Evolutionary conservation across 1,140 invertebrate genomes (phyloP), one percentile per base, ranked within the genome.

Genomic region (Alviniconcha marisindica): DNA sequence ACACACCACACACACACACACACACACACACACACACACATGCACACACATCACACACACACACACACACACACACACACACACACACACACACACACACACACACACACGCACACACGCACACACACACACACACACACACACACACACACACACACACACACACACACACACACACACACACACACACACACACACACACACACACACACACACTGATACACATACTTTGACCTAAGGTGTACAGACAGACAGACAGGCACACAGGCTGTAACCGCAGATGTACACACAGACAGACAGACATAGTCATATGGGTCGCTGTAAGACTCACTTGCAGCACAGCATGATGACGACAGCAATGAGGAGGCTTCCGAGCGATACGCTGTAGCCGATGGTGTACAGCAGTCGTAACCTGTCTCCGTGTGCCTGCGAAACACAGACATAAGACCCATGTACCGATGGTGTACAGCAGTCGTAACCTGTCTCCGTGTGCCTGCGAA

Each of bases 391-490:
- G 21, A 84, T 91, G 83, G 94, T 94, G 33, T 95, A 95, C 48
- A 96, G 94, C 3, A 92, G 92, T 88, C 95, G 95, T 24, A 96
- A 93, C n/a, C 94, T 91, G 1, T 94, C 94, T 42, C 96, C 79
- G 91, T 94, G 95, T 85, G 92, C 93, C 94, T 95, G 90, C 10
- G 87, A 93, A 28, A 77, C 18, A 63, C n/a, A 60, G 36, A 79
- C 31, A 51, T 48, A 5, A 48, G 18, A 48, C 44, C 44, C 5
- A n/a, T n/a, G n/a, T n/a, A n/a, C 88, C 88, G 21, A 84, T 91
- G 83, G 94, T 94, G 33, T 95, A 95, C 48, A 96, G 94, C 3
- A 92, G 92, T 88, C 95, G 95, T 24, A 96, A 93, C n/a, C 94
- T 91, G 1, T 94, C 94, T 42, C 96, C 79, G 91, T 94, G 95